Conservation (phyloP, 2,888 invertebrate genomes). For the Eilema sororculum region DNA sequence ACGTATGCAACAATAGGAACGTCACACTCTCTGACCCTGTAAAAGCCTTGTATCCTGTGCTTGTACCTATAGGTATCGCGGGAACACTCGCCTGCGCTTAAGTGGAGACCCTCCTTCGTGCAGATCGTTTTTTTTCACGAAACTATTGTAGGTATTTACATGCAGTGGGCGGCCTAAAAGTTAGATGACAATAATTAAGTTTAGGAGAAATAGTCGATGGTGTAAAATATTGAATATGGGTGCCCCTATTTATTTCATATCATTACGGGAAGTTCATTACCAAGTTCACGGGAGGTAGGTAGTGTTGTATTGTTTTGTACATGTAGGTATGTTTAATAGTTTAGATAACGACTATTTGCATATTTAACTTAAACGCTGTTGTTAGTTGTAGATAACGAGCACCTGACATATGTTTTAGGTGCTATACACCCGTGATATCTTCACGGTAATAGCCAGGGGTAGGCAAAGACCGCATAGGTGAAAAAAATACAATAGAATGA, state of each 20-base stretch:
- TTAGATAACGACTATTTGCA: conserved; percentile 15
- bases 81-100: no score
- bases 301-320: background rate
- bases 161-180: no score
- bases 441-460: background rate
- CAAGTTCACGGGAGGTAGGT: background rate
- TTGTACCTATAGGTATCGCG: no score
- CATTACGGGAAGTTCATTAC: background rate
- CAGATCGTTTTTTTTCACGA: no score
- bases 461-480: background rate
- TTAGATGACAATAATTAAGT: no score
- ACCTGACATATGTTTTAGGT: conserved; percentile 7
- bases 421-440: background rate
- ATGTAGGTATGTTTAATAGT: background rate
- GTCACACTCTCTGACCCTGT: no score
- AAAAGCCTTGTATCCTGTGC: no score
- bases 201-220: no score
- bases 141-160: no score
- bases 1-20: no score
- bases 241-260: background rate
- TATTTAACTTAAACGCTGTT: conserved; percentile 7
- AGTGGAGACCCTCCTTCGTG: no score
- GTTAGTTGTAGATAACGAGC: conserved; percentile 5
- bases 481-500: background rate
- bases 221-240: no score